Percentiles rank a stretch among this genome's conserved stretches.
phyloP scores from a whole-genome alignment of 2,113 vertebrate species.

The Callochromis pleurospilus region DNA sequence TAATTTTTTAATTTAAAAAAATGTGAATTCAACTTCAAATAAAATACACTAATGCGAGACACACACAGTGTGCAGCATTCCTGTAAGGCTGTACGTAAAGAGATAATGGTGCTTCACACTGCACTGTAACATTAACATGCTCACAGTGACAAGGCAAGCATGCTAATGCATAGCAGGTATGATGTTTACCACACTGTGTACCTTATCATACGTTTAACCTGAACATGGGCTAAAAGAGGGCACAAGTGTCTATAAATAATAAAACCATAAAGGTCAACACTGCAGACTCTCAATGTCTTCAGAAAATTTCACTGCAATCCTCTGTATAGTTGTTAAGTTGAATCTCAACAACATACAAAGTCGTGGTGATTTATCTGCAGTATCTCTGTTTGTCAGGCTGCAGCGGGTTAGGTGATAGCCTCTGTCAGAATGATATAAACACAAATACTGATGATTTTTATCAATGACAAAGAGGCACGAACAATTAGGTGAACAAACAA shows the following conservation, averaged over 20 bases:
- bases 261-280: not conserved
- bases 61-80: too few relatives aligned
- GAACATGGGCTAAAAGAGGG: not conserved
- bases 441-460: not conserved
- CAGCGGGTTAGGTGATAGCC: not conserved
- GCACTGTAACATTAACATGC: too few relatives aligned
- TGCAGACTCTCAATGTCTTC: not conserved
- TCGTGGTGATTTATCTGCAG: not conserved
- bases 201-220: not conserved
- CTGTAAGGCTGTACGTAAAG: too few relatives aligned
- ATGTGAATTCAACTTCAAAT: too few relatives aligned
- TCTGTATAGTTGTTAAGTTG: not conserved
- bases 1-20: too few relatives aligned
- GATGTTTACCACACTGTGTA: not conserved
- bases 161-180: not conserved
- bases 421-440: not conserved
- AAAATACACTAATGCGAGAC: too few relatives aligned
- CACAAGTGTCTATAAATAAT: not conserved
- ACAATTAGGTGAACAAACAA: slow-evolving; percentile 24
- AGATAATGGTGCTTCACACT: too few relatives aligned
- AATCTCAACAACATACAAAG: not conserved
- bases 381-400: not conserved
- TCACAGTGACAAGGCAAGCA: too few relatives aligned
- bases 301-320: not conserved
- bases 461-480: slow-evolving; percentile 43